Evolutionary conservation across 1,140 invertebrate species (phyloP).

Genomic region (Gonatopus flavifemur): DNA sequence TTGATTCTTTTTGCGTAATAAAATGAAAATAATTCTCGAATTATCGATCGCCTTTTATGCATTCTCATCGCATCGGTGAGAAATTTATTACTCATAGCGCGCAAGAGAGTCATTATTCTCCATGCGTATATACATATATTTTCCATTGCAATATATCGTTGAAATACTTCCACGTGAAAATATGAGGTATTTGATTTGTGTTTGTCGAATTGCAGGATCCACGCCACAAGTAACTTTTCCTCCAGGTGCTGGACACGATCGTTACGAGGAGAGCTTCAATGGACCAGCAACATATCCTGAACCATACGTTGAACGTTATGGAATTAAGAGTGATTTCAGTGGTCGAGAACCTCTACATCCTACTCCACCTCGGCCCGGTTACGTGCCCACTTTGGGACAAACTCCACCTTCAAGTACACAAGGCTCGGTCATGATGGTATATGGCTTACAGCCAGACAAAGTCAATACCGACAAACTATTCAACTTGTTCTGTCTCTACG

Average conservation of each 20-base stretch:
- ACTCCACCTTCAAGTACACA: conserved; percentile 59
- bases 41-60: too few species aligned
- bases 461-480: conserved; percentile 97
- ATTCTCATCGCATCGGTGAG: too few species aligned
- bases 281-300: conserved; percentile 57
- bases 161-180: too few species aligned
- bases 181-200: too few species aligned
- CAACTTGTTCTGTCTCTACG: conserved; percentile 98
- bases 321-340: conserved; percentile 53
- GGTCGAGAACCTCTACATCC: conserved; percentile 57
- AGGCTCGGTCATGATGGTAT: conserved; percentile 96
- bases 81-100: too few species aligned
- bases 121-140: too few species aligned
- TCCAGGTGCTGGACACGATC: conserved; percentile 51
- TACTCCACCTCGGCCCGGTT: conserved; percentile 54
- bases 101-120: too few species aligned
- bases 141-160: too few species aligned
- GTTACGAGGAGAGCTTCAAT: conserved; percentile 59
- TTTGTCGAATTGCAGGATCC: conserved; percentile 32
- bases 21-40: too few species aligned
- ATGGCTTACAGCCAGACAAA: conserved; percentile 89
- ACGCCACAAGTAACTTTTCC: conserved; percentile 51
- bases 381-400: conserved; percentile 54
- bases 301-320: conserved; percentile 58
- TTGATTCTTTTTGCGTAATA: too few species aligned